Percentiles rank a stretch among this genome's conserved stretches.
Conservation (phyloP, 2,888 invertebrate species). For the Erebia palarica region DNA sequence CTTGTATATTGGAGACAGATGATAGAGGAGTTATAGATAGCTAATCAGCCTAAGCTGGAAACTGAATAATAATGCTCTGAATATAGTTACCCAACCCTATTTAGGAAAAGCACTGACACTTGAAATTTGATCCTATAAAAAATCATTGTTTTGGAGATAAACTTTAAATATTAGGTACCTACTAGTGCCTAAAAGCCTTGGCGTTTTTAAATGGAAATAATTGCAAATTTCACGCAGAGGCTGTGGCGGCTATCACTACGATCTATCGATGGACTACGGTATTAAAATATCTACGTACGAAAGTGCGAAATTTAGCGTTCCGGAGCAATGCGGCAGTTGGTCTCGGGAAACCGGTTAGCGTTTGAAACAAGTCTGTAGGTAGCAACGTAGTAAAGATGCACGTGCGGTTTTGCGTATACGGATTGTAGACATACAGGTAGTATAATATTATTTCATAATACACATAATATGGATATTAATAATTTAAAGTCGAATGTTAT, state of each 20-base stretch:
- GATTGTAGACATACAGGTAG: conserved; percentile 26
- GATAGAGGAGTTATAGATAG: no score
- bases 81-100: no score
- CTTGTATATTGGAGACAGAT: no score
- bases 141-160: no score
- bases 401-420: conserved; percentile 35
- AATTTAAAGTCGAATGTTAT: no score
- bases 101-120: no score
- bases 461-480: no score
- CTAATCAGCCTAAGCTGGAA: no score
- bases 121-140: no score
- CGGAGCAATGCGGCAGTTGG: conserved; percentile 36
- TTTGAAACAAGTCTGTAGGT: conserved; percentile 33
- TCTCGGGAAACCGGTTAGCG: conserved; percentile 36
- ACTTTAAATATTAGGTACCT: background rate
- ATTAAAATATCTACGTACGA: conserved; percentile 26
- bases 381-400: conserved; percentile 34
- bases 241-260: background rate
- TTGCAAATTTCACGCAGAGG: background rate
- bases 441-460: no score
- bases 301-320: conserved; percentile 36
- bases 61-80: no score
- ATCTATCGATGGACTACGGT: conserved; percentile 19
- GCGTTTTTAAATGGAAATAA: background rate
- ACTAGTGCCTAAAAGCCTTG: background rate